Evolutionary conservation across 1,140 invertebrate species (phyloP).

Genomic region (Brachionus sp.): DNA sequence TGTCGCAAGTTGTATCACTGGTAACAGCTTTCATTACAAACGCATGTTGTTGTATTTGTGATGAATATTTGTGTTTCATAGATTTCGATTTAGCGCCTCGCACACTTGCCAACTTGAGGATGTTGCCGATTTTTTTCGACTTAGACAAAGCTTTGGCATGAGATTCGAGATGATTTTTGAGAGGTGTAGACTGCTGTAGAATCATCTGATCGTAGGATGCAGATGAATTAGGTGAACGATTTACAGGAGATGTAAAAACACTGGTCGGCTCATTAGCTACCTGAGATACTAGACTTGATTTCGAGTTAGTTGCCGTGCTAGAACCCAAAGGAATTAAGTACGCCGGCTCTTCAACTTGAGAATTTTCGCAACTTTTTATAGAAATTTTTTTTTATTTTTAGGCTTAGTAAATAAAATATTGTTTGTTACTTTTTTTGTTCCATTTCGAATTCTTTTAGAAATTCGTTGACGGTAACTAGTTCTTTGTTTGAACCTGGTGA

Average conservation of each 20-base stretch:
- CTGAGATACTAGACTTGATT: not conserved
- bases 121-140: slow-evolving; percentile 39
- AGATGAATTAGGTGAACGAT: not conserved
- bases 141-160: slow-evolving; percentile 28
- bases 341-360: not conserved
- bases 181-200: slow-evolving; percentile 18
- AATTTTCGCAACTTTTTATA: not conserved
- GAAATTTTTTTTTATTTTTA: not conserved
- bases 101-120: slow-evolving; percentile 31
- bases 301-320: not conserved
- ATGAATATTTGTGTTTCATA: slow-evolving; percentile 32
- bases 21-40: not conserved
- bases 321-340: slow-evolving; percentile 1
- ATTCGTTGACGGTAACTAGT: slow-evolving; percentile 31
- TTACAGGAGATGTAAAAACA: not conserved
- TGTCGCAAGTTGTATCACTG: not conserved
- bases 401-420: not conserved
- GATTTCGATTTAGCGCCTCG: slow-evolving; percentile 42
- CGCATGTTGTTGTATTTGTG: slow-evolving; percentile 22
- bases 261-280: not conserved
- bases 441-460: slow-evolving; percentile 39
- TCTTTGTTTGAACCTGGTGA: not conserved
- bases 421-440: not conserved
- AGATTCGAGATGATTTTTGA: not conserved
- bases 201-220: not conserved